Evolutionary conservation across 1,140 invertebrate species (phyloP), one percentile per base, ranked within the genome.

Genomic region (Oscheius sp.): DNA sequence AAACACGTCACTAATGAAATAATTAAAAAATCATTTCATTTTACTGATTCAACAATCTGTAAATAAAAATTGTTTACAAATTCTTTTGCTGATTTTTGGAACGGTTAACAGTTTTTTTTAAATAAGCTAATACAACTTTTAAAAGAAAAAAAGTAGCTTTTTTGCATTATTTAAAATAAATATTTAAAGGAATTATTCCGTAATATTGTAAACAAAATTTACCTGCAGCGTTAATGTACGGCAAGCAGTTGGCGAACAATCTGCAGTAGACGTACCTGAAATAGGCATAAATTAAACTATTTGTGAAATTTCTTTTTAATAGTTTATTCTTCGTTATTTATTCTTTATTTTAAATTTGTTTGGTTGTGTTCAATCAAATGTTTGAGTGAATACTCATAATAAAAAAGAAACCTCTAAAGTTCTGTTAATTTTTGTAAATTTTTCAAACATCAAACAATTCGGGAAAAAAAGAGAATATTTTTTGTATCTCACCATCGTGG

Each of bases 141-240:
- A n/a, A n/a, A n/a, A n/a, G n/a, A n/a, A n/a, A n/a, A n/a, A n/a
- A n/a, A n/a, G n/a, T n/a, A n/a, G n/a, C n/a, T n/a, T n/a, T n/a
- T n/a, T n/a, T n/a, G n/a, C n/a, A n/a, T n/a, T n/a, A n/a, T n/a
- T n/a, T n/a, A n/a, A n/a, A n/a, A n/a, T n/a, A n/a, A n/a, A n/a
- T n/a, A n/a, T n/a, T n/a, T n/a, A n/a, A n/a, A n/a, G n/a, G n/a
- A n/a, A n/a, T n/a, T n/a, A n/a, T n/a, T n/a, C n/a, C n/a, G n/a
- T n/a, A n/a, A n/a, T n/a, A 7, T 15, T 58, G n/a, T 13, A 26
- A 58, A 23, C 28, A 1, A 4, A 0, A 52, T n/a, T n/a, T 59
- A 70, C 68, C 72, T 31, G 72, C 72, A 29, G 72, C 72, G 32
- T 74, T 74, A 10, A 74, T 68, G 55, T 68, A 74, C 31, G 72